phyloP scores from a whole-genome alignment of 2,113 vertebrate species.

The Mormyrus iriodes region DNA sequence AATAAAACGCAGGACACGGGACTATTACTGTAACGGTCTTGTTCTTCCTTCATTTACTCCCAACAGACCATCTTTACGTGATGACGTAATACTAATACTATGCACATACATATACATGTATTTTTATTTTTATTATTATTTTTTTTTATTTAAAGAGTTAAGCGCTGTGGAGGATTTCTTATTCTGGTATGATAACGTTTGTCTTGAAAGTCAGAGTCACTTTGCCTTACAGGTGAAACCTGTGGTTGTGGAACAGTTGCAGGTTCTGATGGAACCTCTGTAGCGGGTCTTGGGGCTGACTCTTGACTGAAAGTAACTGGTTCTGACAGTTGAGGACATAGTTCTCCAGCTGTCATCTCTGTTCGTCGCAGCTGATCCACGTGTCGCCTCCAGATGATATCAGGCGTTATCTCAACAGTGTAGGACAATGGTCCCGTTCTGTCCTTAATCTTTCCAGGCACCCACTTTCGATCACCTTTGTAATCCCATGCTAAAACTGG shows the following conservation, averaged over 20 bases:
- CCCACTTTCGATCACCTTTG: slow-evolving; percentile 19
- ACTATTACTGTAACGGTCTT: not conserved
- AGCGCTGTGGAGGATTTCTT: not conserved
- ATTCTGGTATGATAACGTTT: not conserved
- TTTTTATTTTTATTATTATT: too few species aligned
- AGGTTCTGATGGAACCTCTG: not conserved
- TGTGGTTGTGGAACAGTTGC: not conserved
- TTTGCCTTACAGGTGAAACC: not conserved
- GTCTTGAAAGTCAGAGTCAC: not conserved
- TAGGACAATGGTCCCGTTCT: slow-evolving; percentile 7
- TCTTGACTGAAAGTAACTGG: not conserved
- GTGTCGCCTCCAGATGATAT: not conserved
- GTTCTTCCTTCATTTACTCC: not conserved
- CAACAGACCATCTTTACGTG: not conserved
- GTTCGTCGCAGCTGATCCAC: slow-evolving; percentile 1
- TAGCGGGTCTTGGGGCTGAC: not conserved
- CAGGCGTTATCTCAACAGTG: not conserved
- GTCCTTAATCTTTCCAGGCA: not conserved
- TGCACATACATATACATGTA: too few species aligned
- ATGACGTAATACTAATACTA: not conserved
- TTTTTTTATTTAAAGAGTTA: too few species aligned
- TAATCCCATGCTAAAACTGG: slow-evolving; percentile 12
- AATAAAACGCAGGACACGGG: not conserved
- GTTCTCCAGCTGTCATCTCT: not conserved
- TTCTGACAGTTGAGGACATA: not conserved